Conservation (phyloP, 1,140 invertebrate genomes). For the Lordiphosa collinella region DNA sequence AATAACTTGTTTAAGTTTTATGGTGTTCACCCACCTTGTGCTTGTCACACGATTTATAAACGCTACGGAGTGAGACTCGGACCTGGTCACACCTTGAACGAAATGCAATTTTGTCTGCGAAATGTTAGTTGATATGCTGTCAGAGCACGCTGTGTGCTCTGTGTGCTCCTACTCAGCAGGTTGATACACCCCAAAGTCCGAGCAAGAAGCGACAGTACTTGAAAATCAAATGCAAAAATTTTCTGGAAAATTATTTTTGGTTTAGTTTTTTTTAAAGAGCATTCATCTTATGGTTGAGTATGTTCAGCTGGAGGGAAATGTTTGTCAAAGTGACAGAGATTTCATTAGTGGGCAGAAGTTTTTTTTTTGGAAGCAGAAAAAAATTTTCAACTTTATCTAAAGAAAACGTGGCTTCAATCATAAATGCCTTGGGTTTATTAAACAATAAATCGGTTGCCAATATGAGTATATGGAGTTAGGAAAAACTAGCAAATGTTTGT, state of each 20-base stretch:
- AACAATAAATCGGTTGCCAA: no score
- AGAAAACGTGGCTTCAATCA: no score
- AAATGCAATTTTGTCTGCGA: slow-evolving; percentile 66
- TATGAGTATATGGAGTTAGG: no score
- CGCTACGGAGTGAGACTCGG: slow-evolving; percentile 28
- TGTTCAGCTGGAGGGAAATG: no score
- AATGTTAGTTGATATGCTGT: slow-evolving; percentile 59
- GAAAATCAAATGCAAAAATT: slow-evolving; percentile 66
- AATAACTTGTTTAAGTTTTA: slow-evolving; percentile 76
- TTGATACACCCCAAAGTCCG: not conserved
- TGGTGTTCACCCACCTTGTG: slow-evolving; percentile 29
- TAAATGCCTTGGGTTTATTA: no score
- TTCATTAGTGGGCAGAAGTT: no score
- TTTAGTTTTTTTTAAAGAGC: slow-evolving; percentile 1
- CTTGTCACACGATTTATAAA: slow-evolving; percentile 70
- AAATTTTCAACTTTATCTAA: no score
- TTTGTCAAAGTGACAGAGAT: no score
- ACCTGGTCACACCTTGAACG: slow-evolving; percentile 59
- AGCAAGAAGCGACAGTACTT: slow-evolving; percentile 22
- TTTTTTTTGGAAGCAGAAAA: no score
- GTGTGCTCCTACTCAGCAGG: no score
- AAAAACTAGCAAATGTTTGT: no score
- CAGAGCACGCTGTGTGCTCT: slow-evolving; percentile 3
- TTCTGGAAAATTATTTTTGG: slow-evolving; percentile 27
- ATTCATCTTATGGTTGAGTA: no score